phyloP scores from a whole-genome alignment of 2,797 vertebrate genomes.

The Luscinia megarhynchos region DNA sequence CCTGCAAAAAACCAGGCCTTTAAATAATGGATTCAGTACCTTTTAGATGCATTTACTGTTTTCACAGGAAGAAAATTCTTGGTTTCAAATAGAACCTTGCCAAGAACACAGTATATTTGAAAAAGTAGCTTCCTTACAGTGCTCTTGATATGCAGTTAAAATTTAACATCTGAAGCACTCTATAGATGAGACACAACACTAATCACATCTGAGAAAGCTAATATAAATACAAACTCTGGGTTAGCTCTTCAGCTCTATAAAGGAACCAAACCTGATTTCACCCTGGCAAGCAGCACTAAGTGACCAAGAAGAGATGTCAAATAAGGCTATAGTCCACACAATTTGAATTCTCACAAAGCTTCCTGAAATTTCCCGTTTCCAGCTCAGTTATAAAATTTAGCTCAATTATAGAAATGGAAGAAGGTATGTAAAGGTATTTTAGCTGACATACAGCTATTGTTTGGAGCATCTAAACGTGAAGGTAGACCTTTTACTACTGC shows the following conservation, averaged over 20 bases:
- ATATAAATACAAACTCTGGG: not conserved
- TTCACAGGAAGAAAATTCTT: not conserved
- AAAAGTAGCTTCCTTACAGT: not conserved
- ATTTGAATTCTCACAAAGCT: not conserved
- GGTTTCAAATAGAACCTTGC: not conserved
- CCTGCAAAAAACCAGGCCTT: not conserved
- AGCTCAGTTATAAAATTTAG: not conserved
- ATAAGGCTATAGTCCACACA: not conserved
- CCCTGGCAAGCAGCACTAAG: not conserved
- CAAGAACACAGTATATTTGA: not conserved
- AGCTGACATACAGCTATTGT: not conserved
- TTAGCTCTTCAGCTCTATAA: not conserved
- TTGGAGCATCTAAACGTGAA: not conserved
- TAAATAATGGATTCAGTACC: not conserved
- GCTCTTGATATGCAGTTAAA: not conserved
- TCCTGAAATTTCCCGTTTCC: not conserved
- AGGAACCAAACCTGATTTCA: not conserved
- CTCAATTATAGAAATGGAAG: not conserved
- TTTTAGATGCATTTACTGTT: not conserved
- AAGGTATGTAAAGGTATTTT: not conserved
- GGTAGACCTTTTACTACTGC: not conserved
- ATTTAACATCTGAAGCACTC: not conserved
- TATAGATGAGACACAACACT: not conserved
- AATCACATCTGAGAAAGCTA: not conserved
- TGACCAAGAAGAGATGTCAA: not conserved